phyloP scores from a whole-genome alignment of 2,888 invertebrate species.

The Notodonta ziczac region DNA sequence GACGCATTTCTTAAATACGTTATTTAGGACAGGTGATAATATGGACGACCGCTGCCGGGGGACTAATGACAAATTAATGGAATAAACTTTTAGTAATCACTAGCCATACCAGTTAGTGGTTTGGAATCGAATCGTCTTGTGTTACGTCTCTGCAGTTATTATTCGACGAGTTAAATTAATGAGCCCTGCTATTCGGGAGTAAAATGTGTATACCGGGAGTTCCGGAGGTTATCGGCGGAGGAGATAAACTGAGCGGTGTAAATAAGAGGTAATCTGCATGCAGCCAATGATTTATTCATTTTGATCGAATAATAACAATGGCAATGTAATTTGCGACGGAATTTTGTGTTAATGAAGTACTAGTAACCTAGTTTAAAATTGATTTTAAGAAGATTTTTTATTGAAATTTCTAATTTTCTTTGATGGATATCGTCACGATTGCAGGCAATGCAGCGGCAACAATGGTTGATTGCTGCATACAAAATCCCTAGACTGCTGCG shows the following conservation, averaged over 20 bases:
- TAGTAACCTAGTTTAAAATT: too few species aligned
- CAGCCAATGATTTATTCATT: background rate
- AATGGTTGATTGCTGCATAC: too few species aligned
- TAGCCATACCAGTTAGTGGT: conserved; percentile 47
- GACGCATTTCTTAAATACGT: conserved; percentile 64
- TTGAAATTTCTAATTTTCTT: background rate
- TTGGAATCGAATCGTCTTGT: conserved; percentile 47
- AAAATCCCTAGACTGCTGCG: too few species aligned
- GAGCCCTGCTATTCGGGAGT: conserved; percentile 9
- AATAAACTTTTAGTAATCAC: conserved; percentile 54
- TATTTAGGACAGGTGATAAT: conserved; percentile 69
- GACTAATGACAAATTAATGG: conserved; percentile 75
- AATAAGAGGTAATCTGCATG: conserved; percentile 56
- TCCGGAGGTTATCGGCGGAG: conserved; percentile 27
- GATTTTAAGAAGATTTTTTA: too few species aligned
- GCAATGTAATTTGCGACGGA: background rate
- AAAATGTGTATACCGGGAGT: conserved; percentile 66
- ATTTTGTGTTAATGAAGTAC: background rate
- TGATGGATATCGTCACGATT: background rate
- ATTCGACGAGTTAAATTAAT: conserved; percentile 17
- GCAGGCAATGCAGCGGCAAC: too few species aligned
- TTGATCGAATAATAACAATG: background rate
- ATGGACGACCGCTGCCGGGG: conserved; percentile 36
- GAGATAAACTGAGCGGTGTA: conserved; percentile 52
- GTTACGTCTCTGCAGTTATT: conserved; percentile 19